These are phyloP conservation scores for Perizoma affinitatum DNA, from an alignment of 2,888 invertebrate genomes.

Conservation along the genomic window DNA sequence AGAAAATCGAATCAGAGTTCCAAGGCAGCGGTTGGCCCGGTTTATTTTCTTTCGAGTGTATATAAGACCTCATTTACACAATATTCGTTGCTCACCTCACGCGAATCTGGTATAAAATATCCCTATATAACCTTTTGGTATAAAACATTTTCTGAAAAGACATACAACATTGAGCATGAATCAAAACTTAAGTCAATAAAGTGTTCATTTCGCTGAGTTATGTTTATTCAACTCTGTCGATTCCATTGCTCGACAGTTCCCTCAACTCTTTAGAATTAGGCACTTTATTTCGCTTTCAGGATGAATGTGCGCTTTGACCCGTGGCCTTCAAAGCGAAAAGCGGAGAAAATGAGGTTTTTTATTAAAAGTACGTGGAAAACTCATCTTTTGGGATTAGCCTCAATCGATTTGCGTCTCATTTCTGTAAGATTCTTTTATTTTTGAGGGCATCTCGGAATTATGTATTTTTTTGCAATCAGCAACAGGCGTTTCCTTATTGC, in stretches of 20 bases:
- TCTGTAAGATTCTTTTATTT: background rate
- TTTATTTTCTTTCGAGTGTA: too few species aligned
- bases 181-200: conserved; percentile 29
- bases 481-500: too few species aligned
- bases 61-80: too few species aligned
- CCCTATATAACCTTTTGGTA: conserved; percentile 1
- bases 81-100: too few species aligned
- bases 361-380: conserved; percentile 11
- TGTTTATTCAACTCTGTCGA: conserved; percentile 18
- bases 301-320: conserved; percentile 3
- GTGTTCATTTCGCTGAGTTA: conserved; percentile 13
- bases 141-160: conserved; percentile 15
- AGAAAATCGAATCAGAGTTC: too few species aligned
- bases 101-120: background rate
- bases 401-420: background rate
- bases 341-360: conserved; percentile 19
- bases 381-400: conserved; percentile 13
- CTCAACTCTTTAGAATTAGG: conserved; percentile 4
- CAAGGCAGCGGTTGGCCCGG: too few species aligned
- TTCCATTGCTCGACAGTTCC: conserved; percentile 12
- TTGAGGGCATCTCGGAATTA: background rate
- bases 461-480: too few species aligned
- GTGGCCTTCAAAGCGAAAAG: conserved; percentile 12
- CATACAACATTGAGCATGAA: conserved; percentile 20
- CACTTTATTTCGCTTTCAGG: background rate